A percentile compares a stretch with the other conserved stretches of the same genome.
Evolutionary conservation across 2,113 vertebrate genomes (phyloP).

Genomic region (Maccullochella peelii): DNA sequence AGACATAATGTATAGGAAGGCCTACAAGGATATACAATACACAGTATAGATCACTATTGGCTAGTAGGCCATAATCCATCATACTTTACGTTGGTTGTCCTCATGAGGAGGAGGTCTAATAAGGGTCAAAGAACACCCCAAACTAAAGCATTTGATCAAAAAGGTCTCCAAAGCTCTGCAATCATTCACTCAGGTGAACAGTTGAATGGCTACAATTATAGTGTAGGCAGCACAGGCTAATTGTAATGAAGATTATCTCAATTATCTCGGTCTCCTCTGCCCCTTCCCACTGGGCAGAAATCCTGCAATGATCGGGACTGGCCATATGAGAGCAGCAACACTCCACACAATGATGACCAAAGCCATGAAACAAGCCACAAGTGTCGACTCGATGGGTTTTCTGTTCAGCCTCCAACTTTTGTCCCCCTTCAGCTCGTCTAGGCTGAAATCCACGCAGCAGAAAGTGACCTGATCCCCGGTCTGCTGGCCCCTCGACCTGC

Average conservation of each 20-base stretch:
- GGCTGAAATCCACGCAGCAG: conserved; percentile 97
- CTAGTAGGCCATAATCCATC: conserved; percentile 65
- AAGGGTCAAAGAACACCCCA: conserved; percentile 48
- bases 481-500: conserved; percentile 85
- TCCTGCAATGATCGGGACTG: conserved; percentile 98
- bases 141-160: conserved; percentile 38
- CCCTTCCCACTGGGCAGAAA: conserved; percentile 95
- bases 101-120: conserved; percentile 52
- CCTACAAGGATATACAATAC: conserved; percentile 80
- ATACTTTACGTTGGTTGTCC: conserved; percentile 71
- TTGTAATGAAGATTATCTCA: conserved; percentile 42
- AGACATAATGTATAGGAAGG: conserved; percentile 68
- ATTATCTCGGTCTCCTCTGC: conserved; percentile 89
- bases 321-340: conserved; percentile 99
- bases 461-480: conserved; percentile 90
- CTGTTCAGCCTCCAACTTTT: conserved; percentile 96
- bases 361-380: conserved; percentile 99
- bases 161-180: conserved; percentile 37
- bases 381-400: conserved; percentile 97
- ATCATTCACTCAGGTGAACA: conserved; percentile 47
- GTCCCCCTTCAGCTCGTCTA: conserved; percentile 96
- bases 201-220: conserved; percentile 77
- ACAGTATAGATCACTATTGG: conserved; percentile 71
- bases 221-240: conserved; percentile 78
- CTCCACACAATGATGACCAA: conserved; percentile 99